phyloP scores from a whole-genome alignment of 2,113 vertebrate species.

The Dermatemys mawii region DNA sequence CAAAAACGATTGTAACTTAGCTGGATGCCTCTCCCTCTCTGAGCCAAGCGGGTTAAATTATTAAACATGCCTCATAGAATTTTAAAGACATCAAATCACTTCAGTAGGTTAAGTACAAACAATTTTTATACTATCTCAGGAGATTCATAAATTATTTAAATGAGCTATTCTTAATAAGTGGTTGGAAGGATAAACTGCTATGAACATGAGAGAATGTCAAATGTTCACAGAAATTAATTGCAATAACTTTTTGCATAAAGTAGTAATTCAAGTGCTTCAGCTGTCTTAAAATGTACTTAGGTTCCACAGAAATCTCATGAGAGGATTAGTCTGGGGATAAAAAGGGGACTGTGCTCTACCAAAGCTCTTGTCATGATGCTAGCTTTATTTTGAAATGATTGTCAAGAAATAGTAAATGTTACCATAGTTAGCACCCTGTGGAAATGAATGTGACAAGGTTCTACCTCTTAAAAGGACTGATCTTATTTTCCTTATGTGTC shows the following conservation, averaged over 20 bases:
- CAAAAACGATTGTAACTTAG: neutral
- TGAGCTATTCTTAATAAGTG: neutral
- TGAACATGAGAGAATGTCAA: neutral
- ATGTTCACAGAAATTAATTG: neutral
- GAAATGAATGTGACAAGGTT: rapidly evolving
- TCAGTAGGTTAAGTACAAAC: neutral
- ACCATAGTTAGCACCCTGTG: neutral
- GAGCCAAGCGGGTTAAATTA: neutral
- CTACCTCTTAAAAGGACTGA: rapidly evolving
- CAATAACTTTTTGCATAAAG: neutral
- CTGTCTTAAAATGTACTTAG: neutral
- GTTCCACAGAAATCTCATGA: neutral
- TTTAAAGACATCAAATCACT: neutral
- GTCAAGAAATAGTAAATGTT: neutral
- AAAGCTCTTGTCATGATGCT: neutral
- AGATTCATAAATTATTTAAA: neutral
- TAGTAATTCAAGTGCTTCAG: neutral
- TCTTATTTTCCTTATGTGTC: neutral
- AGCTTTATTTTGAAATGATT: neutral
- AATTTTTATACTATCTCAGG: neutral
- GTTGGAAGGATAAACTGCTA: neutral
- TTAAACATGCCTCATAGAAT: neutral
- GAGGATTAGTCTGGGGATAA: neutral
- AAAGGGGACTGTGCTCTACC: neutral
- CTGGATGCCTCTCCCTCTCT: neutral